Evolutionary conservation across 2,113 vertebrate species (phyloP).

Genomic region (Myxocyprinus asiaticus): DNA sequence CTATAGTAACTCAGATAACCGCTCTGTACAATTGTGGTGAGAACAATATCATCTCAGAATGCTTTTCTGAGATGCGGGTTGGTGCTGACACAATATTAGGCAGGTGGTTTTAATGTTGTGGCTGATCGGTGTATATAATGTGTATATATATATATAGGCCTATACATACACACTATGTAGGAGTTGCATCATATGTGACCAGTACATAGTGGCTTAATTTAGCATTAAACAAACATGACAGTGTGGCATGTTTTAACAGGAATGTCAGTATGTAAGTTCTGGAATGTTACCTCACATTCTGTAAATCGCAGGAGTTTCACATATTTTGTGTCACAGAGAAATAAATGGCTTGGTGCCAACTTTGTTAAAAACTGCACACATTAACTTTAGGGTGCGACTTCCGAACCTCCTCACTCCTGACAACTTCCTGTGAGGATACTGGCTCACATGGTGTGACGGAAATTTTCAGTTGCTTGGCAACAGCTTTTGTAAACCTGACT

Average conservation of each 20-base stretch:
- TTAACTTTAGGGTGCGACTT: slow-evolving; percentile 5
- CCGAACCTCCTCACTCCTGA: slow-evolving; percentile 6
- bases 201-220: no score
- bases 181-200: no score
- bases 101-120: no score
- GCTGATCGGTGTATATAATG: no score
- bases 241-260: not conserved
- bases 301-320: not conserved
- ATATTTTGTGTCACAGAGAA: not conserved
- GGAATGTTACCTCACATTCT: not conserved
- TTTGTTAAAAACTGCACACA: not conserved
- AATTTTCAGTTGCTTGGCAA: slow-evolving; percentile 63
- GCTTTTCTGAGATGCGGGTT: no score
- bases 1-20: no score
- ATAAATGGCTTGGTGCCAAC: not conserved
- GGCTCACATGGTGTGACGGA: slow-evolving; percentile 6
- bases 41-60: no score
- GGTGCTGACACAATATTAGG: no score
- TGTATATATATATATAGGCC: no score
- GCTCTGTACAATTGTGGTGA: no score
- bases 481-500: slow-evolving; percentile 32
- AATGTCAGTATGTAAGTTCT: not conserved
- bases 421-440: slow-evolving; percentile 12
- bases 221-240: not conserved
- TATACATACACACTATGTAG: no score